Evolutionary conservation across 2,797 vertebrate species (phyloP).

Genomic region (Taenioides sp.): DNA sequence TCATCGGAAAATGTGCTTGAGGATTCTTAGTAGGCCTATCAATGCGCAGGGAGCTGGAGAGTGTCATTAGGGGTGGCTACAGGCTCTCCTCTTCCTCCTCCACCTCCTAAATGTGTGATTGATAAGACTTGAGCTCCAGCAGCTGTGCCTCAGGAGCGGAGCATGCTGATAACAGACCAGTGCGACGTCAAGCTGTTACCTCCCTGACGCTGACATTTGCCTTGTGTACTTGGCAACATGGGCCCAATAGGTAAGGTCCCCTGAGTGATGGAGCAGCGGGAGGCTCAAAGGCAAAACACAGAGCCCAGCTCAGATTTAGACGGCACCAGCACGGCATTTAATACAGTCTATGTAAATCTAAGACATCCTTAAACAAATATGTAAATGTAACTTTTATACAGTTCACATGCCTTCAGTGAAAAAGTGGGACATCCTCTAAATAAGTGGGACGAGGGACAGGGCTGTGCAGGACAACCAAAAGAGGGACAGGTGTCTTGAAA

Average conservation of each 20-base stretch:
- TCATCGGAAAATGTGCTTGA: slow-evolving; percentile 44
- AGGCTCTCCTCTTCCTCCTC: slow-evolving; percentile 39
- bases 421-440: too few species aligned
- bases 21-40: slow-evolving; percentile 49
- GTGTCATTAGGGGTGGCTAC: slow-evolving; percentile 27
- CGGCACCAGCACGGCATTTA: background rate
- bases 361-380: too few species aligned
- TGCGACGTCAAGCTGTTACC: slow-evolving; percentile 71
- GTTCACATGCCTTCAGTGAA: too few species aligned
- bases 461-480: too few species aligned
- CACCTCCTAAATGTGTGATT: slow-evolving; percentile 44
- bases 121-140: slow-evolving; percentile 69
- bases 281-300: slow-evolving; percentile 21
- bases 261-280: slow-evolving; percentile 42
- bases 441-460: too few species aligned
- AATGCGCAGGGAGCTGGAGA: slow-evolving; percentile 20
- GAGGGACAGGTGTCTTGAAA: too few species aligned
- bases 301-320: slow-evolving; percentile 7
- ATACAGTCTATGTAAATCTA: too few species aligned
- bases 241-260: slow-evolving; percentile 47
- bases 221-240: slow-evolving; percentile 64
- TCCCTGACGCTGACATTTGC: slow-evolving; percentile 73
- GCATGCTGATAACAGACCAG: slow-evolving; percentile 64
- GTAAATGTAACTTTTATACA: too few species aligned
- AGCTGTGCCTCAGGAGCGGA: slow-evolving; percentile 58